Evolutionary conservation across 2,797 vertebrate genomes (phyloP).

Genomic region (Periophthalmus magnuspinnatus): DNA sequence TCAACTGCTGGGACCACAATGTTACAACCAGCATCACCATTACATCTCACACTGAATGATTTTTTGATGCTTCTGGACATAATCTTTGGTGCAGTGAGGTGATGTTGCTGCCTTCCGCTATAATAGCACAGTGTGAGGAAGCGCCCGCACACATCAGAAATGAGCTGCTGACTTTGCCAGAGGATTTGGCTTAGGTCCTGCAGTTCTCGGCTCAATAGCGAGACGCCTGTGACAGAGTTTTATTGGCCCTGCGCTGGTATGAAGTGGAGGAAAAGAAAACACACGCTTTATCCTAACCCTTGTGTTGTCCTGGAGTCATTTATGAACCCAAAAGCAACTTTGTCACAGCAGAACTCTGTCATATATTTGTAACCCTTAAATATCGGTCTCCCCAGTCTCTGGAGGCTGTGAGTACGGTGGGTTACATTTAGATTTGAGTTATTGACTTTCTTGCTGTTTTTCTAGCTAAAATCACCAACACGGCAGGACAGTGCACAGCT

Average conservation of each 20-base stretch:
- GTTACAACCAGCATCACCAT: too few relatives aligned
- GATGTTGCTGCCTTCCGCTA: conserved; percentile 38
- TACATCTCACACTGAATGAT: background rate
- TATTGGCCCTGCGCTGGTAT: conserved; percentile 35
- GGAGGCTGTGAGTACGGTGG: too few relatives aligned
- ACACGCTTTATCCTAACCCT: conserved; percentile 5
- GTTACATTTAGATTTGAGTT: too few relatives aligned
- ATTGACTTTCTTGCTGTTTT: too few relatives aligned
- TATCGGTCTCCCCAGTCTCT: too few relatives aligned
- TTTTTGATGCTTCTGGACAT: conserved; percentile 3
- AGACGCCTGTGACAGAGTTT: conserved; percentile 41
- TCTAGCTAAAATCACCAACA: too few relatives aligned
- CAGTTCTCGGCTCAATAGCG: conserved; percentile 43
- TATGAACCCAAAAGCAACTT: too few relatives aligned
- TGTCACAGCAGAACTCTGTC: too few relatives aligned
- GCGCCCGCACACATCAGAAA: conserved; percentile 58
- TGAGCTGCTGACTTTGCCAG: conserved; percentile 61
- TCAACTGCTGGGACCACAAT: background rate
- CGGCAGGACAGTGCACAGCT: too few relatives aligned
- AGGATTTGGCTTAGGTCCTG: conserved; percentile 60
- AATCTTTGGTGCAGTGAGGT: conserved; percentile 24
- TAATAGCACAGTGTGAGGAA: conserved; percentile 33
- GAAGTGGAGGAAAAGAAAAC: conserved; percentile 35
- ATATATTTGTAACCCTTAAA: too few relatives aligned
- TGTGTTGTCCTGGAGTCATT: too few relatives aligned